Base-by-base conservation (phyloP, 2,113 vertebrate species). In the Varanus salvator region DNA sequence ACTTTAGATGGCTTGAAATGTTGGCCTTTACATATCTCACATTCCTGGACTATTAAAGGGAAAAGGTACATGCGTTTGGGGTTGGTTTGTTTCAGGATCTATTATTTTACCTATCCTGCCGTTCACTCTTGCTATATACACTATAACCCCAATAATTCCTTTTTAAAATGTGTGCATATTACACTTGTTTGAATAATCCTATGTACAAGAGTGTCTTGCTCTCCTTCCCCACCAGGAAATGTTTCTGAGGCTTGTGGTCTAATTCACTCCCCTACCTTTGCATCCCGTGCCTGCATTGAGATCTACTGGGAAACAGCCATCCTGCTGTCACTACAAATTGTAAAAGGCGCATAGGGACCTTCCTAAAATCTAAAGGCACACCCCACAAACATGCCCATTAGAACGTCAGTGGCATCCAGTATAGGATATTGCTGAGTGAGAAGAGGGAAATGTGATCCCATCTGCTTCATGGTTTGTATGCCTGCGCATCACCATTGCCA, bases 101-200 rank as follows among this genome's bases (percentile, higher is more conserved):
- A 64, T 74, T 64, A 44, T 12, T 57, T 89, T 23, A 72, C 68
- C 23, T 81, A n/a, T 88, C 19, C 71, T 25, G 15, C 48, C 3
- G n/a, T 83, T 88, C 69, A 60, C 8, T 21, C 52, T 74, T 75
- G 60, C 44, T 54, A 48, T 52, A 84, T 7, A n/a, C 4, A 71
- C 83, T 92, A 57, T 90, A 83, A 90, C 9, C 90, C 64, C 93
- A 89, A 38, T 8, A 78, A 90, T 72, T 93, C 74, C 75, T 38
- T 66, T 85, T 50, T n/a, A 72, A 89, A 60, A 84, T 84, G 17
- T 50, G 50, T 80, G 84, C 4, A 6, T 86, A 80, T 93, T 95
- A 91, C 84, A 93, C 44, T 92, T 81, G 68, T 88, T 92, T 88
- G 87, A 91, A 72, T 91, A 92, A 86, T 84, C 23, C 75, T 76